Evolutionary conservation across 2,797 vertebrate species (phyloP).

Genomic region (Eutrigla gurnardus): DNA sequence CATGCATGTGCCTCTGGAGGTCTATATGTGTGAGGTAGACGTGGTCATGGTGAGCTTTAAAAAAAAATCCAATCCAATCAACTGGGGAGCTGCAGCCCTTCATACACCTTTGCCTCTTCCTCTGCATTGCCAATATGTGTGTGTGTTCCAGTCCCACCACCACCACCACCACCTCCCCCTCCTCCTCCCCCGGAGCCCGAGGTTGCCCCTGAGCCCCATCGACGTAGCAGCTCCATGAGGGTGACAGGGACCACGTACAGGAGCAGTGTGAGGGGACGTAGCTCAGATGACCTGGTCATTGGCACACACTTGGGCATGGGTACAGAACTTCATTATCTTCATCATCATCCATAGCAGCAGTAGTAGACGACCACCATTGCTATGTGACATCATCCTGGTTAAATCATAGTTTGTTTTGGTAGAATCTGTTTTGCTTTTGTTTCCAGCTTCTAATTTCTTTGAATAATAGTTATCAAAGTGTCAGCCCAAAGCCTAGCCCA

Average conservation of each 20-base stretch:
- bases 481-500: not conserved
- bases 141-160: constrained; percentile 77
- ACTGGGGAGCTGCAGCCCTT: constrained; percentile 27
- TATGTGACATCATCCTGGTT: constrained; percentile 20
- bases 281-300: constrained; percentile 87
- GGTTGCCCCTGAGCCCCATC: constrained; percentile 86
- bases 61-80: not conserved
- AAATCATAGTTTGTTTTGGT: not conserved
- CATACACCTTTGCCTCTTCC: constrained; percentile 45
- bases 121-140: constrained; percentile 57
- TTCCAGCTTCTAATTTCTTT: constrained; percentile 5
- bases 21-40: too few species aligned
- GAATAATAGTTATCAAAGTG: not conserved
- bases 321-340: constrained; percentile 58
- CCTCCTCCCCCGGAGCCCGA: constrained; percentile 85
- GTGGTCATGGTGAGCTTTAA: not conserved
- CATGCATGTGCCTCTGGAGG: not conserved
- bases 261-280: constrained; percentile 87
- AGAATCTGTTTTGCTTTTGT: not conserved
- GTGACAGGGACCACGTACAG: constrained; percentile 88
- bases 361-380: not conserved
- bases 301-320: constrained; percentile 87
- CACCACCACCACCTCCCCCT: constrained; percentile 70
- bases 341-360: constrained; percentile 26
- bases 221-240: constrained; percentile 90